phyloP scores from a whole-genome alignment of 1,140 invertebrate genomes.

The Metaphire vulgaris region DNA sequence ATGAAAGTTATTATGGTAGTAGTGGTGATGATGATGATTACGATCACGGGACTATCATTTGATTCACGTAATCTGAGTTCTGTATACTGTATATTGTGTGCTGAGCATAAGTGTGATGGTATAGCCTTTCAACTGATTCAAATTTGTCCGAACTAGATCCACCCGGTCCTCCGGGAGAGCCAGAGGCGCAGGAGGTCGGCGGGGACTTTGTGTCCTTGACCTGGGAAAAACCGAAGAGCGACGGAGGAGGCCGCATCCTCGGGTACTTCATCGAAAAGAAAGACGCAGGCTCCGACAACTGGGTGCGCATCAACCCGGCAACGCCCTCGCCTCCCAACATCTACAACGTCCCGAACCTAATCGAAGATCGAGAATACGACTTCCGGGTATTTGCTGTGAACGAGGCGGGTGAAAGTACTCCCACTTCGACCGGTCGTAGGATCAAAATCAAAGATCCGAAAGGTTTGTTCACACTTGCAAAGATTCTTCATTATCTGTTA shows the following conservation, averaged over 20 bases:
- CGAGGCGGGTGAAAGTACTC: conserved; percentile 78
- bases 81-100: too few relatives aligned
- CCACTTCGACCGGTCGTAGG: conserved; percentile 57
- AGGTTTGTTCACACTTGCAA: conserved; percentile 19
- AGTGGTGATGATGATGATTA: neutral
- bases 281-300: conserved; percentile 72
- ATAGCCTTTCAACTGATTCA: too few relatives aligned
- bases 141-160: conserved; percentile 68
- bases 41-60: too few relatives aligned
- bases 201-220: conserved; percentile 94
- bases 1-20: neutral
- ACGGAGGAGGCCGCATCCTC: conserved; percentile 89
- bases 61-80: too few relatives aligned
- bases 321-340: conserved; percentile 79
- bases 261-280: conserved; percentile 96
- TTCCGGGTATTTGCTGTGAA: conserved; percentile 97
- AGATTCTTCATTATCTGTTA: too few relatives aligned
- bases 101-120: too few relatives aligned
- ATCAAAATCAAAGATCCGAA: conserved; percentile 76
- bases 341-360: conserved; percentile 90
- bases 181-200: conserved; percentile 85
- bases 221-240: conserved; percentile 87
- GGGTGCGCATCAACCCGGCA: conserved; percentile 82
- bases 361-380: conserved; percentile 94
- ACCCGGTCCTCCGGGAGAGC: conserved; percentile 81